Percentiles rank a stretch among this genome's conserved stretches.
These are phyloP conservation scores for Drosophila murphyi DNA, from an alignment of 1,140 invertebrate species.

Conservation along the genomic window DNA sequence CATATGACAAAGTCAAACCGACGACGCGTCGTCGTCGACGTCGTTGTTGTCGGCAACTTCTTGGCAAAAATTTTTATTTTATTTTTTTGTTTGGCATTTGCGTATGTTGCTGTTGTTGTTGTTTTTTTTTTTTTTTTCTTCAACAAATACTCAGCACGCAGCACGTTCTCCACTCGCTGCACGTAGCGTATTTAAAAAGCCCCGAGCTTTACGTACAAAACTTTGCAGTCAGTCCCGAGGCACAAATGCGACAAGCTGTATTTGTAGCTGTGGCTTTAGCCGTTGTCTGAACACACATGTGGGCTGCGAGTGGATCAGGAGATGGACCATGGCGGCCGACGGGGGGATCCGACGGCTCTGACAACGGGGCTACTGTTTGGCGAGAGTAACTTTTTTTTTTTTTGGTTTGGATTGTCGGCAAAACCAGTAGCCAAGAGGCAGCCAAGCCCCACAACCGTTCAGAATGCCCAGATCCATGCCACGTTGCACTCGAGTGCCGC, in stretches of 20 bases:
- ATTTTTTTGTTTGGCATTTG: background rate
- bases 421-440: conserved; percentile 75
- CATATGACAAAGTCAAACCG: conserved; percentile 80
- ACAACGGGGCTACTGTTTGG: conserved; percentile 73
- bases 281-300: conserved; percentile 26
- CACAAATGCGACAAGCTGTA: conserved; percentile 50
- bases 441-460: conserved; percentile 51
- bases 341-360: conserved; percentile 53
- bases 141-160: conserved; percentile 76
- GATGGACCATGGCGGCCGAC: conserved; percentile 14
- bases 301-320: conserved; percentile 22
- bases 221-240: conserved; percentile 44
- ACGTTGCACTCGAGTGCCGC: conserved; percentile 74
- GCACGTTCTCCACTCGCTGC: conserved; percentile 65
- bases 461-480: conserved; percentile 55
- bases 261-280: conserved; percentile 4
- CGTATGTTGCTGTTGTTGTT: background rate
- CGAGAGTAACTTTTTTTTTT: conserved; percentile 40
- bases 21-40: conserved; percentile 57
- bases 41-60: conserved; percentile 63
- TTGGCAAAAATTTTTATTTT: conserved; percentile 61
- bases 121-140: conserved; percentile 41
- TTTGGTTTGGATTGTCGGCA: conserved; percentile 66
- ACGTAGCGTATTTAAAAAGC: conserved; percentile 77
- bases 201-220: conserved; percentile 76